Evolutionary conservation across 2,113 vertebrate genomes (phyloP).

Genomic region (Mohoua ochrocephala): DNA sequence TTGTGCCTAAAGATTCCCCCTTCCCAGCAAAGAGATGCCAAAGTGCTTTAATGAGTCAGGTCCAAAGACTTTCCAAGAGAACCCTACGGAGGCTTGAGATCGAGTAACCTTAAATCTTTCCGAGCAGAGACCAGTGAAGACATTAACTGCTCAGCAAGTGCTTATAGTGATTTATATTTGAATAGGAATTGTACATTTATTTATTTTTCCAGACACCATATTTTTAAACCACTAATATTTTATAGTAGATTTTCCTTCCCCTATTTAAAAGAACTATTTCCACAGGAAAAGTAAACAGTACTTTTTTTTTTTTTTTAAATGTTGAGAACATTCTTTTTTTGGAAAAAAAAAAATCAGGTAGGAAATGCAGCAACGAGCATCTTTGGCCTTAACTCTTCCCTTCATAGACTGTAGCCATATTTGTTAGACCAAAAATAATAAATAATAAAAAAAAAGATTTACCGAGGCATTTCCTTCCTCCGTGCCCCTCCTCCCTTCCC

Average conservation of each 20-base stretch:
- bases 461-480: not conserved
- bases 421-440: slow-evolving; percentile 17
- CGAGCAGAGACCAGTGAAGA: not conserved
- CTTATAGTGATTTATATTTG: slow-evolving; percentile 39
- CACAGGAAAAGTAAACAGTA: not conserved
- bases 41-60: slow-evolving; percentile 48
- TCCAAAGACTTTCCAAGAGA: slow-evolving; percentile 42
- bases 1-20: not conserved
- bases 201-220: slow-evolving; percentile 63
- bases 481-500: not conserved
- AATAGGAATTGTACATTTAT: slow-evolving; percentile 62
- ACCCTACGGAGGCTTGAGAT: not conserved
- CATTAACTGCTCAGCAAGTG: slow-evolving; percentile 27
- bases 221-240: slow-evolving; percentile 64
- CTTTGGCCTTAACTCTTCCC: slow-evolving; percentile 48
- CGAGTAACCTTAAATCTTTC: not conserved
- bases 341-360: not conserved
- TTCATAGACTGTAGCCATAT: not conserved
- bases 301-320: slow-evolving; percentile 15
- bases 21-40: slow-evolving; percentile 11
- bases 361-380: slow-evolving; percentile 41
- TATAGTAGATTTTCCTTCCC: slow-evolving; percentile 50
- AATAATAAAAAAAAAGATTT: not conserved
- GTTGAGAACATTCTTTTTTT: slow-evolving; percentile 6
- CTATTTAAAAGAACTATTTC: slow-evolving; percentile 58